Base-by-base conservation (phyloP, 2,888 invertebrate genomes). In the Ptychoptera contaminata region DNA sequence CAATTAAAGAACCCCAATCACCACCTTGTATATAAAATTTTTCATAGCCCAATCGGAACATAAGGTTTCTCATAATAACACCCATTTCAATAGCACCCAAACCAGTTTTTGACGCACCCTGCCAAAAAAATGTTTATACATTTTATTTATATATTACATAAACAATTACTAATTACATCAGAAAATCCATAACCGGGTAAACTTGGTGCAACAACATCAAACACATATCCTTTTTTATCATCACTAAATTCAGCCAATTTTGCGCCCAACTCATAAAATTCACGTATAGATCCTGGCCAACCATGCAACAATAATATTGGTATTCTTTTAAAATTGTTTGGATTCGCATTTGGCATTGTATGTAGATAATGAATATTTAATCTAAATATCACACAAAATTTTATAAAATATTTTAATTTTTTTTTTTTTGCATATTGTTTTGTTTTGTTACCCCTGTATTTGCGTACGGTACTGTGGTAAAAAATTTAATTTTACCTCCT, bases 271-370 rank as follows among this genome's bases (percentile, higher is more conserved):
- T 78, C 77, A 55, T 82, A 81, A 62, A 88, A 90, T 65, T 92
- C 91, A n/a, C 79, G 68, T 2, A 88, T 72, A 0, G 84, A 85
- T 1, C 90, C 87, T 0, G 91, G 90, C 92, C 92, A 92, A 35
- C 92, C 92, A 58, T 93, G 91, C 12, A 84, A 63, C 40, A 92
- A 53, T 3, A 65, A 29, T 2, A 65, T 55, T 12, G 65, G 65
- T 47, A 63, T 63, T 15, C 56, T 59, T 31, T 54, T 54, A n/a
- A n/a, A n/a, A 35, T 64, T 62, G 12, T 61, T 56, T 23, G 23
- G 23, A 8, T 58, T 55, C 5, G 58, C 57, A 47, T 58, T 60
- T 6, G 77, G 76, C 61, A 77, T 79, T 2, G 73, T 70, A 52
- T 76, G 79, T 14, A 82, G 59, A 57, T 76, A 85, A 56, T 83